Evolutionary conservation across 2,113 vertebrate genomes (phyloP).

Genomic region (Tamias sibiricus): DNA sequence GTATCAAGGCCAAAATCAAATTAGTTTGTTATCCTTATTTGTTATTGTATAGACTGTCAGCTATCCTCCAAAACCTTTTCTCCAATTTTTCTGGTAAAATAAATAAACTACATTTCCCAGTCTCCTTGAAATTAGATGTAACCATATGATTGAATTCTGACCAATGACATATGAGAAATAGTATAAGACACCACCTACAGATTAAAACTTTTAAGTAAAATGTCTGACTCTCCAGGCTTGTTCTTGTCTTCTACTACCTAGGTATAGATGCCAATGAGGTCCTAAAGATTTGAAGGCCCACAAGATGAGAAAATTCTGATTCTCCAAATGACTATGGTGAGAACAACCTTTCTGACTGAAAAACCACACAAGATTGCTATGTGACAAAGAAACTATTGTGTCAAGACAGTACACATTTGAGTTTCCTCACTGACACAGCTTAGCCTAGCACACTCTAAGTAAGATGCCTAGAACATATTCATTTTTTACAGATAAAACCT

Average conservation of each 20-base stretch:
- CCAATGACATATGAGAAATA: neutral
- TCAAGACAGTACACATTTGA: neutral
- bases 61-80: slow-evolving; percentile 7
- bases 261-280: neutral
- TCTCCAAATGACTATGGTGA: neutral
- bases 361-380: neutral
- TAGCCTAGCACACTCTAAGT: neutral
- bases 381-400: neutral
- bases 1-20: slow-evolving; percentile 42
- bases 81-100: neutral
- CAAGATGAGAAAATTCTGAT: neutral
- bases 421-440: neutral
- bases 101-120: slow-evolving; percentile 26
- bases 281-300: neutral
- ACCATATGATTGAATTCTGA: slow-evolving; percentile 13
- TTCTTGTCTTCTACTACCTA: neutral
- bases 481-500: slow-evolving; percentile 17
- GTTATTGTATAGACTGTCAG: neutral
- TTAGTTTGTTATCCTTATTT: slow-evolving; percentile 15
- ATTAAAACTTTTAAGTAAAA: slow-evolving; percentile 24
- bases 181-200: neutral
- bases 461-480: neutral
- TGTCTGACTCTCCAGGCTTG: neutral
- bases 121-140: neutral
- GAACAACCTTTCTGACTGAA: neutral